A percentile compares a stretch with the other conserved stretches of the same genome.
Evolutionary conservation across 2,888 invertebrate species (phyloP).

Genomic region (Hirtodrosophila cameraria): DNA sequence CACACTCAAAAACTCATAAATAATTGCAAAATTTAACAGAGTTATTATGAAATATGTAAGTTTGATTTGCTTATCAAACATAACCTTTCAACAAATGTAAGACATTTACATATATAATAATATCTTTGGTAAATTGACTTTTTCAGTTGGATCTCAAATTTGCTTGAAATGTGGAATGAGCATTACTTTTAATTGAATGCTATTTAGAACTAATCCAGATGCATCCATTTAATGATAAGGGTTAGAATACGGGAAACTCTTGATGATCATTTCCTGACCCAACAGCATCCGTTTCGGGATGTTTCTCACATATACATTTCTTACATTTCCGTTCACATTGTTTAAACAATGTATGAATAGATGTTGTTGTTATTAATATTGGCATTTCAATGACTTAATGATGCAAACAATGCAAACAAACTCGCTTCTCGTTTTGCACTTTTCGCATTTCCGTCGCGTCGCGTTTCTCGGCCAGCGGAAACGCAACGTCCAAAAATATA

Average conservation of each 20-base stretch:
- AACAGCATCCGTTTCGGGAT: slow-evolving; percentile 51
- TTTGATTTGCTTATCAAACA: no score
- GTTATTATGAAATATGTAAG: no score
- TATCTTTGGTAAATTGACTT: background rate
- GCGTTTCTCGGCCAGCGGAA: slow-evolving; percentile 61
- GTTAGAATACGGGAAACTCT: slow-evolving; percentile 39
- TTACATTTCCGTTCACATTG: slow-evolving; percentile 21
- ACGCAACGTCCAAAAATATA: slow-evolving; percentile 48
- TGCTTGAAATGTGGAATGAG: background rate
- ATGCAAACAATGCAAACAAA: slow-evolving; percentile 21
- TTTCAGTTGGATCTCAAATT: background rate
- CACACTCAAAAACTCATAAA: no score
- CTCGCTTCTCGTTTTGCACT: slow-evolving; percentile 40
- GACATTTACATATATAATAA: no score
- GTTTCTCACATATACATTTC: slow-evolving; percentile 39
- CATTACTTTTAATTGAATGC: background rate
- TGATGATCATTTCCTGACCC: slow-evolving; percentile 37
- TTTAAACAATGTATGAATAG: slow-evolving; percentile 26
- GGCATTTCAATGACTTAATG: slow-evolving; percentile 29
- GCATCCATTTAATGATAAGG: slow-evolving; percentile 13
- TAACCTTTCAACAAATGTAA: no score
- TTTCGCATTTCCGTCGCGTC: slow-evolving; percentile 44
- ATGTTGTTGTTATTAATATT: background rate
- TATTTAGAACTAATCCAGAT: background rate
- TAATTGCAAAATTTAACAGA: no score